Conservation (phyloP, 2,113 vertebrate species). For the Tragelaphus strepsiceros region DNA sequence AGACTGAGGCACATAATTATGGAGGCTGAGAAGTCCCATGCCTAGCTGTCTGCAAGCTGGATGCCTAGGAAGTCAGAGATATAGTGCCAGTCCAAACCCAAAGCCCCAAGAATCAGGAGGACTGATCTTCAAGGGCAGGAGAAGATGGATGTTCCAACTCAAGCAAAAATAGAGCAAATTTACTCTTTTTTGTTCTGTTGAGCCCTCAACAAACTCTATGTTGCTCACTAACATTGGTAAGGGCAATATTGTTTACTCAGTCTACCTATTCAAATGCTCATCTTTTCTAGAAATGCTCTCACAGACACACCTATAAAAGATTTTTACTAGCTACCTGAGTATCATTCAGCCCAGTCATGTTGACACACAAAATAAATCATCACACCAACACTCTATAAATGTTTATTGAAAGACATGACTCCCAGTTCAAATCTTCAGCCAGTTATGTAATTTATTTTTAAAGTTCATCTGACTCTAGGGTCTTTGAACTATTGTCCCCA, state of each 20-base stretch:
- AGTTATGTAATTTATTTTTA: not conserved
- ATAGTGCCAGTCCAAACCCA: not conserved
- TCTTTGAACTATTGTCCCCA: not conserved
- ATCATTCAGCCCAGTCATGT: not conserved
- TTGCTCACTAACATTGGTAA: not conserved
- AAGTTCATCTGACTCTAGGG: not conserved
- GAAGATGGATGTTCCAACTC: not conserved
- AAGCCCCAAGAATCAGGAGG: not conserved
- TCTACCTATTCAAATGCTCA: not conserved
- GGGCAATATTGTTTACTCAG: not conserved
- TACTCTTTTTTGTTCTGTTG: no score
- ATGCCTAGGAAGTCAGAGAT: not conserved
- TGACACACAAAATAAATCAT: not conserved
- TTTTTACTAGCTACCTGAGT: not conserved
- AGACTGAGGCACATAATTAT: not conserved
- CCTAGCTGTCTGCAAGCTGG: not conserved
- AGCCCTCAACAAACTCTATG: not conserved
- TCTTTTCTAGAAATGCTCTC: not conserved
- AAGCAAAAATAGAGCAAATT: not conserved
- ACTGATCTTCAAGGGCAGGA: not conserved
- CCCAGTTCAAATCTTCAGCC: not conserved
- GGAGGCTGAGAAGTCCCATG: not conserved
- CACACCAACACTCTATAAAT: not conserved
- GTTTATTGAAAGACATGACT: not conserved
- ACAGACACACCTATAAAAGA: not conserved